phyloP scores from a whole-genome alignment of 1,140 invertebrate species.

The Tetragnatha versicolor region DNA sequence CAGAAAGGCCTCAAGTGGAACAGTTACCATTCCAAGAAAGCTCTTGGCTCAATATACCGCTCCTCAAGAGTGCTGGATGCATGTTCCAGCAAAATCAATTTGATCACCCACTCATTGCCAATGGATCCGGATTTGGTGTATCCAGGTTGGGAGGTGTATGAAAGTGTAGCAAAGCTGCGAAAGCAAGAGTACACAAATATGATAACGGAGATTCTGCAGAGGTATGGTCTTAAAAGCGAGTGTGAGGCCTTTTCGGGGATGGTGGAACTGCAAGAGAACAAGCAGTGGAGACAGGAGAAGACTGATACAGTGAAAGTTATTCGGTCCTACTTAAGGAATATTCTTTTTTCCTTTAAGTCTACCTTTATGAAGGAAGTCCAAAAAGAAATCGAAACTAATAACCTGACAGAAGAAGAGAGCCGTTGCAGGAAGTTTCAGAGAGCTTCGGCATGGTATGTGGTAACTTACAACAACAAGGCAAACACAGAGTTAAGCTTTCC shows the following conservation, averaged over 20 bases:
- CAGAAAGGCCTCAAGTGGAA: slow-evolving; percentile 55
- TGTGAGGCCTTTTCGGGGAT: slow-evolving; percentile 26
- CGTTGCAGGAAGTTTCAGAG: slow-evolving; percentile 3
- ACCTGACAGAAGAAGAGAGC: not conserved
- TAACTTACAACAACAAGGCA: not conserved
- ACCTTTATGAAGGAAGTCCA: slow-evolving; percentile 17
- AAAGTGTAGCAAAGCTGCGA: slow-evolving; percentile 25
- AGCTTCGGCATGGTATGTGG: slow-evolving; percentile 50
- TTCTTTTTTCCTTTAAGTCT: not conserved
- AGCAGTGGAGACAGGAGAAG: slow-evolving; percentile 22
- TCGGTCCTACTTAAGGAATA: not conserved
- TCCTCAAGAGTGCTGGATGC: slow-evolving; percentile 32
- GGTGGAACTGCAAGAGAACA: slow-evolving; percentile 7
- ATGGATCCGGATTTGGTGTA: slow-evolving; percentile 38
- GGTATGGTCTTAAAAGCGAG: slow-evolving; percentile 57
- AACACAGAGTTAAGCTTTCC: slow-evolving; percentile 28
- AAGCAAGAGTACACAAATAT: slow-evolving; percentile 32
- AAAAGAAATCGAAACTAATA: not conserved
- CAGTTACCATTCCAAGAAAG: slow-evolving; percentile 51
- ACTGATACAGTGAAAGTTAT: slow-evolving; percentile 11
- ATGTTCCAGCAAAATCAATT: slow-evolving; percentile 22
- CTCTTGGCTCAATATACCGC: slow-evolving; percentile 56
- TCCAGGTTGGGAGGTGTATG: slow-evolving; percentile 55
- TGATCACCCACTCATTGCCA: not conserved
- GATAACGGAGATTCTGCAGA: slow-evolving; percentile 58